phyloP scores from a whole-genome alignment of 2,797 vertebrate genomes.

The Psittacula echo region DNA sequence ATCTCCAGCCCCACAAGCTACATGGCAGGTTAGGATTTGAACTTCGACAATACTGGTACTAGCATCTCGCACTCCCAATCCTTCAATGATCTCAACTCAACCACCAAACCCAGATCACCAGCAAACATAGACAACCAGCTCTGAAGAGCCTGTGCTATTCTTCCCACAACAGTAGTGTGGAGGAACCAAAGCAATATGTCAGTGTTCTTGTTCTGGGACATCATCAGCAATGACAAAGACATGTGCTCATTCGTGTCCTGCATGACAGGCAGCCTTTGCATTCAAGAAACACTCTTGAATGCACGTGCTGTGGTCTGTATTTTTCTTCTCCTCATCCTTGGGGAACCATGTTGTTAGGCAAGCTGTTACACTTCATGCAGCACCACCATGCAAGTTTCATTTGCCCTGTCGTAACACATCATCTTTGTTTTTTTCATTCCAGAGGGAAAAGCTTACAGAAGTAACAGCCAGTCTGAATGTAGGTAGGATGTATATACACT shows the following conservation, averaged over 20 bases:
- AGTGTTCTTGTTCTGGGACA: background rate
- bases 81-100: background rate
- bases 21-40: background rate
- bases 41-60: background rate
- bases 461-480: background rate
- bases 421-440: background rate
- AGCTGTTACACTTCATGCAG: background rate
- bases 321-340: background rate
- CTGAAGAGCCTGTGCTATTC: background rate
- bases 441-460: background rate
- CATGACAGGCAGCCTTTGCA: background rate
- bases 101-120: background rate
- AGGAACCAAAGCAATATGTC: background rate
- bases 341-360: background rate
- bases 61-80: background rate
- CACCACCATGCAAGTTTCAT: background rate
- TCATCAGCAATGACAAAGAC: background rate
- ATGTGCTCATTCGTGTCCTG: background rate
- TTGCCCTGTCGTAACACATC: background rate
- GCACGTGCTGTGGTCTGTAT: background rate
- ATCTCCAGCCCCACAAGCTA: background rate
- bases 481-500: background rate
- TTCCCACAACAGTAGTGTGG: background rate
- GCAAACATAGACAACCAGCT: background rate
- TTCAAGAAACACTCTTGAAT: background rate